These are phyloP conservation scores for Ashinkailepas kermadecensis DNA, from an alignment of 2,888 invertebrate genomes.

Conservation along the genomic window DNA sequence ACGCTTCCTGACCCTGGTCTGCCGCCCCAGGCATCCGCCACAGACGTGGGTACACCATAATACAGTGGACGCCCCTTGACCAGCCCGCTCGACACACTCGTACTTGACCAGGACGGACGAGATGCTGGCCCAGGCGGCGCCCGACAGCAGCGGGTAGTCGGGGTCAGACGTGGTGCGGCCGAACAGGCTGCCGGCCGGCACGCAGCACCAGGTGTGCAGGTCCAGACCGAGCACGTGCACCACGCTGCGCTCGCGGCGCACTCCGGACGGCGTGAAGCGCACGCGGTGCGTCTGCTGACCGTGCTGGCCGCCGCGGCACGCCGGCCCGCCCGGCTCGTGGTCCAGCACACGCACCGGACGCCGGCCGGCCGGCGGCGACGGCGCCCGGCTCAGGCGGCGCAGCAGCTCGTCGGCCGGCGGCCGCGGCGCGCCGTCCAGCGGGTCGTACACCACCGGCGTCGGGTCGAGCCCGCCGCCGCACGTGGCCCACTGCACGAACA, in stretches of 20 bases:
- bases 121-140: not conserved
- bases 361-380: not conserved
- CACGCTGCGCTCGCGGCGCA: not conserved
- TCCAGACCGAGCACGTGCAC: slow-evolving; percentile 1
- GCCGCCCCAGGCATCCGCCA: no score
- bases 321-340: not conserved
- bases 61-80: no score
- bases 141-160: slow-evolving; percentile 1
- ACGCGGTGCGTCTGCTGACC: not conserved
- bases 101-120: slow-evolving; percentile 4
- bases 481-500: not conserved
- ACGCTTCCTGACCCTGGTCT: no score
- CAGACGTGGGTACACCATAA: no score
- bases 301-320: not conserved
- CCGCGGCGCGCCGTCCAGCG: not conserved
- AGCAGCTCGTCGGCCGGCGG: not conserved
- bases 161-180: not conserved
- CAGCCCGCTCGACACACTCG: not conserved
- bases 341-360: not conserved
- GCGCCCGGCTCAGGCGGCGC: not conserved
- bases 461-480: not conserved
- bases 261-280: not conserved
- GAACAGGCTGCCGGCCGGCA: slow-evolving; percentile 2
- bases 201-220: slow-evolving; percentile 20
- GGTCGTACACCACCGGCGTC: not conserved